phyloP scores from a whole-genome alignment of 2,888 invertebrate genomes.

The Stenotaenia linearis region DNA sequence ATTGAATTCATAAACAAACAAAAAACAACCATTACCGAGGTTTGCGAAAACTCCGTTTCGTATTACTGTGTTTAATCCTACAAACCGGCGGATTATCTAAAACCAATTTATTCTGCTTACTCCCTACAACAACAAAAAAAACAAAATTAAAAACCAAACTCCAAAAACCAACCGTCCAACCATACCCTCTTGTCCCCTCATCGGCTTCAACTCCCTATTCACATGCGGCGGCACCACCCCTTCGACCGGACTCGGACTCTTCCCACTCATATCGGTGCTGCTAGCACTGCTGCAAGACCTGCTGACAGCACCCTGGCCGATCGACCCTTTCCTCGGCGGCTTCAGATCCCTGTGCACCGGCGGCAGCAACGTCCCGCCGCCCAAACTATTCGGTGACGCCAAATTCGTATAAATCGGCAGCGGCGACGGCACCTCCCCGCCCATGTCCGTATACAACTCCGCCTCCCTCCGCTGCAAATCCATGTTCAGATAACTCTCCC shows the following conservation, averaged over 20 bases:
- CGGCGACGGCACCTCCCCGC: constrained; percentile 38
- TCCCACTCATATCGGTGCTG: constrained; percentile 29
- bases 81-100: constrained; percentile 37
- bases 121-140: not conserved
- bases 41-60: constrained; percentile 40
- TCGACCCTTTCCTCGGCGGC: constrained; percentile 56
- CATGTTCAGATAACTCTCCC: constrained; percentile 36
- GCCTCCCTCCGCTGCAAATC: constrained; percentile 26
- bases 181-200: constrained; percentile 35
- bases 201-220: constrained; percentile 48
- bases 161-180: not conserved
- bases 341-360: constrained; percentile 78
- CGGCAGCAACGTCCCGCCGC: constrained; percentile 43
- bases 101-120: not conserved
- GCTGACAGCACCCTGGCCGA: constrained; percentile 30
- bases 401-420: constrained; percentile 57
- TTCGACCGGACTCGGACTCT: constrained; percentile 36
- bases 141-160: not conserved
- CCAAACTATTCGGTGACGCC: constrained; percentile 52
- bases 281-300: constrained; percentile 27
- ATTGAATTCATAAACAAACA: not conserved
- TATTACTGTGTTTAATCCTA: constrained; percentile 35
- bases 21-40: constrained; percentile 36
- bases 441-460: constrained; percentile 38
- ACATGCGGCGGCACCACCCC: constrained; percentile 42